Percentiles rank a stretch among this genome's conserved stretches.
phyloP scores from a whole-genome alignment of 2,797 vertebrate genomes.

The Remorina albescens region DNA sequence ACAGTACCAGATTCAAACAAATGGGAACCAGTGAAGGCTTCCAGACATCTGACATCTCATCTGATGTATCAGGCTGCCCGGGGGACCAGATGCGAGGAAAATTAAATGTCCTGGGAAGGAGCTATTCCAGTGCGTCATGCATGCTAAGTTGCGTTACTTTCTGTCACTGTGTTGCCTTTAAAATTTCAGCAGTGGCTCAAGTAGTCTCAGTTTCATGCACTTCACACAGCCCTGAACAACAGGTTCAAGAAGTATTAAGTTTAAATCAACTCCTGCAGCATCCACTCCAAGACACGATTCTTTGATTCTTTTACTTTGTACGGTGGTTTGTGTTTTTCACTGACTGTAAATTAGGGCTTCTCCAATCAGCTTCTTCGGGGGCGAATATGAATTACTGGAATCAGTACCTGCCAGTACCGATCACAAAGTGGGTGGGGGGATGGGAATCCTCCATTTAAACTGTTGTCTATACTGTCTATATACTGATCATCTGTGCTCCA shows the following conservation, averaged over 20 bases:
- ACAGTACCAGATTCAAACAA: constrained; percentile 53
- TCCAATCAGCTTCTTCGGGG: no score
- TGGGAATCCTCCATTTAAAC: no score
- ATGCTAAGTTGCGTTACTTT: neutral
- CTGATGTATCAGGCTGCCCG: constrained; percentile 41
- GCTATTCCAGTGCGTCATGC: neutral
- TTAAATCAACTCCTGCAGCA: neutral
- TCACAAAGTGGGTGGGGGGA: no score
- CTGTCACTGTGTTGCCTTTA: neutral
- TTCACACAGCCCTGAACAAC: neutral
- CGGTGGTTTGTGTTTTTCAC: no score
- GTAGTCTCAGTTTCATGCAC: neutral
- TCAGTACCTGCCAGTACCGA: no score
- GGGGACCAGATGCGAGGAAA: constrained; percentile 43
- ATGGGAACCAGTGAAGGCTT: constrained; percentile 35
- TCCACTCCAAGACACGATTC: no score
- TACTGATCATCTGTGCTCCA: no score
- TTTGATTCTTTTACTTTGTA: no score
- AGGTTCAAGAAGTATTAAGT: neutral
- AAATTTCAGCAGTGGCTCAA: neutral
- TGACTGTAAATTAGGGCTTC: no score
- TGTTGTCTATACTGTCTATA: no score
- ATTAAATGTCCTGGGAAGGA: constrained; percentile 12
- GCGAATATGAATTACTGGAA: no score
- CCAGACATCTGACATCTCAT: constrained; percentile 52